Base-by-base conservation (phyloP, 64 coral and sea anemone genomes). In the Exaiptasia diaphana region DNA sequence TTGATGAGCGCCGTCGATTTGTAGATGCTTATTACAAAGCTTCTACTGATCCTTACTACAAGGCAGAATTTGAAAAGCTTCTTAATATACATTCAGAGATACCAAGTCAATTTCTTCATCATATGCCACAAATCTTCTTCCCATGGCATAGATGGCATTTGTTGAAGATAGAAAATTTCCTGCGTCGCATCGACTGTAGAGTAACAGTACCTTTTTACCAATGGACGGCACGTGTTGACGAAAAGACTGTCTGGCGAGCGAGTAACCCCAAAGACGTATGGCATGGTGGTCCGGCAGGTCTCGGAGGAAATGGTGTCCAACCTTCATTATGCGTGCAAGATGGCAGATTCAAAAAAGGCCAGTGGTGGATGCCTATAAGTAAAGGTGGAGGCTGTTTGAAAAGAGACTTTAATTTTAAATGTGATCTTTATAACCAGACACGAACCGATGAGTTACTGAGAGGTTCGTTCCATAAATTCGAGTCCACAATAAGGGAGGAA, bases 141-240 rank as follows among this genome's bases (percentile, higher is more conserved):
- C 90, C 90, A 18, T 93, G 90, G 90, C 90, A 93, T 54, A 65
- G 90, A 22, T 93, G 90, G 90, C 87, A 81, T 38, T 13, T 87
- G 67, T 15, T 87, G 10, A 28, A 93, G 39, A 45, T 81, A 31
- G 90, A 93, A 36, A 87, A 80, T 24, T 68, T 93, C 38, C 76
- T 93, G 46, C 82, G 73, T 42, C 37, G 23, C 5, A 79, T 93
- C 64, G 90, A 93, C 40, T 93, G 90, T 41, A 67, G 83, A 53
- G 75, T 93, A 38, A 93, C 83, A 4, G 54, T 81, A 37, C 90
- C 90, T 26, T 93, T 75, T 36, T 93, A 55, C 73, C 50, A 93
- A 29, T 87, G 90, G 90, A 93, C 71, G 42, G 59, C 46, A 41
- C 35, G 21, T 0, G 18, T 70, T 11, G 41, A 33, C 10, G 61